Evolutionary conservation across 2,113 vertebrate genomes (phyloP).

Genomic region (Planiliza haematocheilus): DNA sequence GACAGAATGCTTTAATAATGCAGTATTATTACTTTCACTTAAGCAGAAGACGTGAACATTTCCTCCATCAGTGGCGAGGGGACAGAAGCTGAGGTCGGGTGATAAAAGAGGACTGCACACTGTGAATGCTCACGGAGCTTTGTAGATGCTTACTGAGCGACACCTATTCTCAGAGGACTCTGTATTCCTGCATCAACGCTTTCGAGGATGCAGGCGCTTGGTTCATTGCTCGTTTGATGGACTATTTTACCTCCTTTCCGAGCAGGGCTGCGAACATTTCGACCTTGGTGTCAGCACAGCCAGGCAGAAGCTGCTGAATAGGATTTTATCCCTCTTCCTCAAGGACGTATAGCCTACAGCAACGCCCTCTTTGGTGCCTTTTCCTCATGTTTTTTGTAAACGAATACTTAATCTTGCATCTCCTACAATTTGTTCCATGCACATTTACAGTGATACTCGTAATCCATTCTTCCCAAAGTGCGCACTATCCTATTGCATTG

Average conservation of each 20-base stretch:
- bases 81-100: constrained; percentile 31
- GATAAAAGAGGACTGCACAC: constrained; percentile 31
- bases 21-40: too few relatives aligned
- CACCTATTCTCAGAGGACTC: constrained; percentile 65
- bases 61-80: constrained; percentile 20
- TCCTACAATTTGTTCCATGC: neutral
- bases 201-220: constrained; percentile 67
- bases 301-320: constrained; percentile 74
- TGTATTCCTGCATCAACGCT: constrained; percentile 72
- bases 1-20: too few relatives aligned
- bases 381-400: neutral
- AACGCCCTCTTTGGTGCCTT: constrained; percentile 17
- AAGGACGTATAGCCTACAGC: constrained; percentile 29
- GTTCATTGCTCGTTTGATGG: constrained; percentile 63
- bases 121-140: constrained; percentile 40
- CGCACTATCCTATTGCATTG: neutral
- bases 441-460: neutral
- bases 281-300: constrained; percentile 77
- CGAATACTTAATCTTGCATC: neutral
- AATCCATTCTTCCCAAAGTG: neutral
- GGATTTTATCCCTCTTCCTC: constrained; percentile 60
- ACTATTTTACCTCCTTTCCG: constrained; percentile 64
- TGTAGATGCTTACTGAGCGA: constrained; percentile 62
- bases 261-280: constrained; percentile 50
- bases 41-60: too few relatives aligned